Conservation (phyloP, 2,113 vertebrate genomes). For the Proterorhinus semilunaris region DNA sequence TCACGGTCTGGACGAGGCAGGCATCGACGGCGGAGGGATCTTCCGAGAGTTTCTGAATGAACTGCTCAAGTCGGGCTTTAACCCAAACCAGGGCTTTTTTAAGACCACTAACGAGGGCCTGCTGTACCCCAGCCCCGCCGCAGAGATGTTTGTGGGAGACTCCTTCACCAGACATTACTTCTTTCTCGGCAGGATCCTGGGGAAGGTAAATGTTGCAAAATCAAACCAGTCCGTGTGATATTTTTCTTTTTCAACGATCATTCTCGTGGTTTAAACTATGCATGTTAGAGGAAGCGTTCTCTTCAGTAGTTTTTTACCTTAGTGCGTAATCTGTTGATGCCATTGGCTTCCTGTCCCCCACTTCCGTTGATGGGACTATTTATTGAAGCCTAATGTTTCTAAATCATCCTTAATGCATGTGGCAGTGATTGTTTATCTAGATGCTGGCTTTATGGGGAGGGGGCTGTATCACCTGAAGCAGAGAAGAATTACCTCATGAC, state of each 20-base stretch:
- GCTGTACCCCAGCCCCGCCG: constrained; percentile 92
- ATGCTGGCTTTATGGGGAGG: constrained; percentile 69
- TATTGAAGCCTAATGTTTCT: constrained; percentile 93
- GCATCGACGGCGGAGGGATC: constrained; percentile 96
- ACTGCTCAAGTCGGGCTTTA: constrained; percentile 95
- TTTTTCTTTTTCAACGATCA: constrained; percentile 2
- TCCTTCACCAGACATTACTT: constrained; percentile 95
- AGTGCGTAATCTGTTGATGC: constrained; percentile 52
- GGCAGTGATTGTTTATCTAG: constrained; percentile 89
- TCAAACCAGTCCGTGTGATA: too few species aligned
- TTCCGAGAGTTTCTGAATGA: constrained; percentile 98
- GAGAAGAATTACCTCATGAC: constrained; percentile 90
- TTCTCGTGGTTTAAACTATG: constrained; percentile 25
- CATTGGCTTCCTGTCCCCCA: constrained; percentile 53
- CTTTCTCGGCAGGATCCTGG: constrained; percentile 95
- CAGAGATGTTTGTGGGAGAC: constrained; percentile 92
- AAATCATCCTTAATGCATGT: constrained; percentile 93
- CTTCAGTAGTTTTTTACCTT: constrained; percentile 42
- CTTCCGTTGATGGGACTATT: constrained; percentile 72
- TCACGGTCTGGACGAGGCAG: constrained; percentile 95
- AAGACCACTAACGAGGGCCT: constrained; percentile 96
- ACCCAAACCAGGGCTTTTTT: constrained; percentile 96
- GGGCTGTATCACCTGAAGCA: constrained; percentile 61
- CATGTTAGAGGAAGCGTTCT: constrained; percentile 5
- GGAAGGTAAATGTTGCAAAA: constrained; percentile 81